Base-by-base conservation (phyloP, 1,140 invertebrate species). In the Drosophila subobscura region DNA sequence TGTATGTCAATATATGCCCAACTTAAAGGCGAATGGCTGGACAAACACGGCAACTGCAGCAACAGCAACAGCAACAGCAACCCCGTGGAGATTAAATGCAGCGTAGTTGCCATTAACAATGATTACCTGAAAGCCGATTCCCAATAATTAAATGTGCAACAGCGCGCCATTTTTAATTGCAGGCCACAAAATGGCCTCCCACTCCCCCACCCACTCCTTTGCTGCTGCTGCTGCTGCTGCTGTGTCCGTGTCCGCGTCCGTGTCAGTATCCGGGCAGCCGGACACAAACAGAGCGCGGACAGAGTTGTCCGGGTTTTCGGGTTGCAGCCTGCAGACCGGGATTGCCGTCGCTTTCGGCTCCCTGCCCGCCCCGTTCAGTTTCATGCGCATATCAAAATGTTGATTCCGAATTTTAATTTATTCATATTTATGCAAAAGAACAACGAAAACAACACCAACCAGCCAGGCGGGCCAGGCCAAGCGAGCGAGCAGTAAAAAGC, bases 71-170 rank as follows among this genome's bases (percentile, higher is more conserved):
- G n/a, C 41, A 37, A 20, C 55, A 60, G 37, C 42, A 81, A 70
- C 55, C 58, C 56, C 70, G 68, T 83, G 73, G 74, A 86, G 83
- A 88, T 86, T 86, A 86, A 86, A 86, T 78, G 83, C 81, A 77
- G 83, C 78, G 78, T 77, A 74, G 81, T 81, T 86, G 83, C 83
- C 83, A 86, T 86, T 86, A 86, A 86, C 83, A 88, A 86, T 86
- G 83, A 86, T 86, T 86, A 86, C 83, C 83, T 81, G 83, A 86
- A 86, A 86, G 83, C 83, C 83, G 83, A 86, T 86, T 86, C 78
- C 83, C 83, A 86, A 86, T 86, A 88, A 86, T 86, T 86, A 86
- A 86, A 86, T 88, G 83, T 86, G 83, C 83, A 88, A 83, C 83
- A 88, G 83, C 77, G 83, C 83, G 84, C 83, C 85, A 88, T 86